These are phyloP conservation scores for Amblyjoppa fuscipennis DNA, from an alignment of 2,888 invertebrate species.

Conservation along the genomic window DNA sequence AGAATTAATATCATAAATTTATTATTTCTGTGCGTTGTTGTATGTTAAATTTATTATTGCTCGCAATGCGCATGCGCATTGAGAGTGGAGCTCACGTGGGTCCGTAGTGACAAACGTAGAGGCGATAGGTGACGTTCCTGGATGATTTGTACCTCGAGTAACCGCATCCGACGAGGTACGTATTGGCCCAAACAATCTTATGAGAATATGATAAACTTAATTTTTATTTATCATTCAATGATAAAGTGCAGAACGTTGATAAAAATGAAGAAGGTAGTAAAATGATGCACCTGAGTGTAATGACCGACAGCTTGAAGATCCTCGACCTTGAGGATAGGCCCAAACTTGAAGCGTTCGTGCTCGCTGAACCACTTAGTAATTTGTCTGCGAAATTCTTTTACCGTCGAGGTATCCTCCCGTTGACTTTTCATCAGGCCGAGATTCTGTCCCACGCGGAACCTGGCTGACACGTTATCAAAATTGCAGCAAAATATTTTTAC, in stretches of 20 bases:
- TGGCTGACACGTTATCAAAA: conserved; percentile 74
- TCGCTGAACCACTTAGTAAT: conserved; percentile 82
- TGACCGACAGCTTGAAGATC: conserved; percentile 79
- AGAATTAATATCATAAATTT: neutral
- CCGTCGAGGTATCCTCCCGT: conserved; percentile 71
- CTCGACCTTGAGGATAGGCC: conserved; percentile 46
- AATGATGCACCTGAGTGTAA: conserved; percentile 80
- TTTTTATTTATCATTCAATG: neutral
- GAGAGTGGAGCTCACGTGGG: conserved; percentile 76
- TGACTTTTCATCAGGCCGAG: conserved; percentile 81
- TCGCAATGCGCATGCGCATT: neutral
- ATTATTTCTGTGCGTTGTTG: neutral
- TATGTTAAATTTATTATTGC: neutral
- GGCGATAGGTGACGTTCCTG: conserved; percentile 79
- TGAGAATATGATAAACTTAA: conserved; percentile 47
- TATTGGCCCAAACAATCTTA: conserved; percentile 86
- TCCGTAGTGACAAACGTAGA: conserved; percentile 86
- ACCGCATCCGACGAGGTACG: conserved; percentile 86
- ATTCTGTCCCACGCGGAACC: conserved; percentile 85
- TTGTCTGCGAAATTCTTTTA: conserved; percentile 78
- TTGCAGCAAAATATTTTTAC: neutral
- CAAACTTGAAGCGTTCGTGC: conserved; percentile 74
- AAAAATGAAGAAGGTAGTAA: neutral
- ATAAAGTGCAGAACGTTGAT: neutral
- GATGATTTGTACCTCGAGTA: conserved; percentile 83